These are phyloP conservation scores for Tupiocoris notatus DNA, from an alignment of 2,888 invertebrate genomes.

Conservation along the genomic window DNA sequence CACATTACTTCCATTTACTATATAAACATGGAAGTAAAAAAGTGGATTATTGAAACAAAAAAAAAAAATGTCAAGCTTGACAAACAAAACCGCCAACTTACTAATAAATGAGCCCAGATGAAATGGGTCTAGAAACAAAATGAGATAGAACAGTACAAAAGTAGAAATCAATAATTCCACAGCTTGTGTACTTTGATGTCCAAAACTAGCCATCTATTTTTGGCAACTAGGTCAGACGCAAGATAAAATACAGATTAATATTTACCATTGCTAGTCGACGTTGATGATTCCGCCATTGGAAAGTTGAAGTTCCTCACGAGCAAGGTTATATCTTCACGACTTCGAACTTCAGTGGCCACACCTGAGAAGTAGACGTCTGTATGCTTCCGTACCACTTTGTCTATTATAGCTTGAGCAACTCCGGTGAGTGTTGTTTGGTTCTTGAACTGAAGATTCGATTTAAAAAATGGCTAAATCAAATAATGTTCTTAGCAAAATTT, in stretches of 20 bases:
- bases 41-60: too few species aligned
- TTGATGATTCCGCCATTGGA: slow-evolving; percentile 61
- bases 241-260: too few species aligned
- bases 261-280: background rate
- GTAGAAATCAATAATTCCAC: background rate
- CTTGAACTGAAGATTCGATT: slow-evolving; percentile 61
- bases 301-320: slow-evolving; percentile 84
- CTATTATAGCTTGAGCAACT: slow-evolving; percentile 82
- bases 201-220: too few species aligned
- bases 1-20: too few species aligned
- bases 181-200: too few species aligned
- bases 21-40: too few species aligned
- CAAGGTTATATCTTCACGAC: slow-evolving; percentile 79
- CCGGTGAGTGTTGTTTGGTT: slow-evolving; percentile 74
- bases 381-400: slow-evolving; percentile 79
- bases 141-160: background rate
- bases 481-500: background rate
- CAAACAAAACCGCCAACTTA: slow-evolving; percentile 19
- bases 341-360: slow-evolving; percentile 51
- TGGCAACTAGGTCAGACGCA: too few species aligned
- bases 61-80: too few species aligned
- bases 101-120: slow-evolving; percentile 27
- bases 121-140: slow-evolving; percentile 33
- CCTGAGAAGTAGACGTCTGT: slow-evolving; percentile 70
- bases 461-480: background rate